A percentile compares a stretch with the other conserved stretches of the same genome.
Evolutionary conservation across 2,113 vertebrate genomes (phyloP).

Genomic region (Actenoides lindsayi): DNA sequence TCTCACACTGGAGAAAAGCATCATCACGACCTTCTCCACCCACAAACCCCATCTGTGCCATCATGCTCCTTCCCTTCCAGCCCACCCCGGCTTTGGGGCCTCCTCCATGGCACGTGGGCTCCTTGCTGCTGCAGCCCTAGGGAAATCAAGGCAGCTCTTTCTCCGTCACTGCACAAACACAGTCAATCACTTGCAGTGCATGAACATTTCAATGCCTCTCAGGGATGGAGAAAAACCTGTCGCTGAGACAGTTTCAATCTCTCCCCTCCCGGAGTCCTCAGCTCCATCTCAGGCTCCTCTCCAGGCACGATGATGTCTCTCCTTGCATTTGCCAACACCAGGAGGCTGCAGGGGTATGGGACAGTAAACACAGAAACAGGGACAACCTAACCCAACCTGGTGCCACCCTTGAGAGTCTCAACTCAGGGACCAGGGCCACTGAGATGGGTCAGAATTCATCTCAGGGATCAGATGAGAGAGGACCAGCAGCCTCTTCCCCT

Average conservation of each 20-base stretch:
- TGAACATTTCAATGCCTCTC: neutral
- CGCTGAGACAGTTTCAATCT: neutral
- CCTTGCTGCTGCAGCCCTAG: accelerated
- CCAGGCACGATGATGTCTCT: accelerated
- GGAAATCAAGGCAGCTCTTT: neutral
- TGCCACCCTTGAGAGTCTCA: neutral
- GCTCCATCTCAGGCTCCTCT: neutral
- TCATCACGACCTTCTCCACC: neutral
- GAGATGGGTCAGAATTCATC: too few relatives aligned
- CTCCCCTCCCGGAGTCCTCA: neutral
- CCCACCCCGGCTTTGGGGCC: accelerated
- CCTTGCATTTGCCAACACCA: accelerated
- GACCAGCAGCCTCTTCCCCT: neutral
- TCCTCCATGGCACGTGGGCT: accelerated
- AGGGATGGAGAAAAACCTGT: neutral
- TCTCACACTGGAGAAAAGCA: neutral
- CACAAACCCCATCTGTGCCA: neutral
- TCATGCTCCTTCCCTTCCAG: neutral
- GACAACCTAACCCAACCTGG: neutral
- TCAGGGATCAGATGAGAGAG: neutral
- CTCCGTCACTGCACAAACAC: accelerated
- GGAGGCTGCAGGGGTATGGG: neutral
- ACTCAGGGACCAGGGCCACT: neutral
- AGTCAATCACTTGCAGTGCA: accelerated
- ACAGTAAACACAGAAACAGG: neutral